Evolutionary conservation across 2,113 vertebrate genomes (phyloP).

Genomic region (Zosterops lateralis): DNA sequence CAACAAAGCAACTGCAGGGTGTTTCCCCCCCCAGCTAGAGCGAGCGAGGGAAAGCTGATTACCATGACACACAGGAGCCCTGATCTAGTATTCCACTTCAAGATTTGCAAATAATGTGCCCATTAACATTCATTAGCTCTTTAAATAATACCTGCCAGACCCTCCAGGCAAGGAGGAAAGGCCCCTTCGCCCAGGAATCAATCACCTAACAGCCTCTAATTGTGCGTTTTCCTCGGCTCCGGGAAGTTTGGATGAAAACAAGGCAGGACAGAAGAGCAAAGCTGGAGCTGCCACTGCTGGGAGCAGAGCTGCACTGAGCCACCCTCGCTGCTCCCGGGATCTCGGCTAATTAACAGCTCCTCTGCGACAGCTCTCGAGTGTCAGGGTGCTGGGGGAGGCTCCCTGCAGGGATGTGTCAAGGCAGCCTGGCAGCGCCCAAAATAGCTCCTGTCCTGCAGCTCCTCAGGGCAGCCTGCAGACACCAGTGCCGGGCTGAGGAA

Average conservation of each 20-base stretch:
- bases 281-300: background rate
- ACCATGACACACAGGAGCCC: slow-evolving; percentile 62
- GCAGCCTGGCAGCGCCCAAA: background rate
- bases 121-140: slow-evolving; percentile 71
- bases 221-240: slow-evolving; percentile 25
- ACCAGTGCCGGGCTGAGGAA: background rate
- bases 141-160: slow-evolving; percentile 71
- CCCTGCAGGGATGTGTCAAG: background rate
- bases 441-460: background rate
- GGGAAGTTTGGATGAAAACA: slow-evolving; percentile 6
- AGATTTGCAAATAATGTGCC: slow-evolving; percentile 69
- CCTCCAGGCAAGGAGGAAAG: slow-evolving; percentile 53
- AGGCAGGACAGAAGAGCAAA: background rate
- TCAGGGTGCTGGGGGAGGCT: background rate
- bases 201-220: slow-evolving; percentile 41
- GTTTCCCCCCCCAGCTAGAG: slow-evolving; percentile 24
- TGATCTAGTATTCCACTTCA: slow-evolving; percentile 68
- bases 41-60: slow-evolving; percentile 61
- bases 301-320: background rate
- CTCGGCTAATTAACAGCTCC: background rate
- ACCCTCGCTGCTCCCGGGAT: background rate
- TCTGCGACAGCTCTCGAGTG: background rate
- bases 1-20: slow-evolving; percentile 62
- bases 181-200: slow-evolving; percentile 42
- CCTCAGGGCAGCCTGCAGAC: background rate